Percentiles rank a stretch among this genome's conserved stretches.
Evolutionary conservation across 2,797 vertebrate genomes (phyloP).

Genomic region (Aphelocoma californica): DNA sequence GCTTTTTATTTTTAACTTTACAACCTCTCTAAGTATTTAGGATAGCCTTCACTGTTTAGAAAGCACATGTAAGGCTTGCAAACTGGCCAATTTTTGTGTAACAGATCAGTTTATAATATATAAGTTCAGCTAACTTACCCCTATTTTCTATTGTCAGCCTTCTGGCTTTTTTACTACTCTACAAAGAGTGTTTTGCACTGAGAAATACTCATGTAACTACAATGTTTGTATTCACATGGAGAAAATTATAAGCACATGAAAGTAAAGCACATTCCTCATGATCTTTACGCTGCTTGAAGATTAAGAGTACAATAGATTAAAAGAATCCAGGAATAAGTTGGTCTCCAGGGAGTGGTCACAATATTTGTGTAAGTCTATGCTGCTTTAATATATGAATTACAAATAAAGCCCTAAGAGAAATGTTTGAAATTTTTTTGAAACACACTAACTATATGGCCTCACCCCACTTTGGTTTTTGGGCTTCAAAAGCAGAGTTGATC

Average conservation of each 20-base stretch:
- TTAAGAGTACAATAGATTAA: constrained; percentile 64
- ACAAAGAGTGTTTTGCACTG: neutral
- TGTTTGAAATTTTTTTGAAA: neutral
- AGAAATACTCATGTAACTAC: neutral
- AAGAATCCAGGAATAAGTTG: constrained; percentile 41
- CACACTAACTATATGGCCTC: neutral
- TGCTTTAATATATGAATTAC: neutral
- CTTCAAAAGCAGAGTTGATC: neutral
- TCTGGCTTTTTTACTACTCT: neutral
- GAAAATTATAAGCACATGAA: constrained; percentile 46
- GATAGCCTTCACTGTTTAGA: neutral
- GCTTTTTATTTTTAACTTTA: neutral
- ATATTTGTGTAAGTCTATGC: neutral
- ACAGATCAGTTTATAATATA: neutral
- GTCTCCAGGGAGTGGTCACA: neutral
- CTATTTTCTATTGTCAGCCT: neutral
- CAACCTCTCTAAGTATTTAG: neutral
- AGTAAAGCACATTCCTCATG: constrained; percentile 48
- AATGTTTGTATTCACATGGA: constrained; percentile 46
- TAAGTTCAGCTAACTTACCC: neutral
- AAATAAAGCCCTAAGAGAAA: constrained; percentile 1
- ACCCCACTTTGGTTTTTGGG: neutral
- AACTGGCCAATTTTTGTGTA: neutral
- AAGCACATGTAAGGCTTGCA: neutral
- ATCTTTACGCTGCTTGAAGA: constrained; percentile 48